Evolutionary conservation across 2,113 vertebrate species (phyloP).

Genomic region (Dasyornis broadbenti): DNA sequence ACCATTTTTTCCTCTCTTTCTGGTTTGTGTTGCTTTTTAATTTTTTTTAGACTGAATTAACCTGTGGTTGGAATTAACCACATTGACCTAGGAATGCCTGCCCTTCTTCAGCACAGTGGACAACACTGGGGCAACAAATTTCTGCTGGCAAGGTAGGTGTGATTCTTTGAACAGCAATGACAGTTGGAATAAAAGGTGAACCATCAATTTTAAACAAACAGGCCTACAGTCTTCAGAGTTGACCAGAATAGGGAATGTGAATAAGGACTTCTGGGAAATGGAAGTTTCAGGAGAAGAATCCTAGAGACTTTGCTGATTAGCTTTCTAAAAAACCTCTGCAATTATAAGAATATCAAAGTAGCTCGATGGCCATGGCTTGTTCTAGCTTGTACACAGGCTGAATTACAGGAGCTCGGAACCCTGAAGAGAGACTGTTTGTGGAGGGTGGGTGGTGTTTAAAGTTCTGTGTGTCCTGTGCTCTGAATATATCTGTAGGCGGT

Average conservation of each 20-base stretch:
- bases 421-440: not conserved
- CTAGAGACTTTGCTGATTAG: not conserved
- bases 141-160: not conserved
- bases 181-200: not conserved
- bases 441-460: not conserved
- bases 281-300: not conserved
- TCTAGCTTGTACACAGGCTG: not conserved
- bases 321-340: not conserved
- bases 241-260: not conserved
- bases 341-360: not conserved
- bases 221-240: not conserved
- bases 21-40: not conserved
- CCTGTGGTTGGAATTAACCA: not conserved
- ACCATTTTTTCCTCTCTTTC: accelerated
- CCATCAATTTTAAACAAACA: not conserved
- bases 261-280: not conserved
- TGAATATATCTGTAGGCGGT: not conserved
- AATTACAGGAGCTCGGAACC: not conserved
- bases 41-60: not conserved
- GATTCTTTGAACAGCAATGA: not conserved
- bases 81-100: not conserved
- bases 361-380: not conserved
- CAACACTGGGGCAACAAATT: not conserved
- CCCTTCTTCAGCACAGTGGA: not conserved
- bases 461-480: not conserved